Evolutionary conservation across 2,113 vertebrate genomes (phyloP), one percentile per base, ranked within the genome.

Genomic region (Corythornis cristatus): DNA sequence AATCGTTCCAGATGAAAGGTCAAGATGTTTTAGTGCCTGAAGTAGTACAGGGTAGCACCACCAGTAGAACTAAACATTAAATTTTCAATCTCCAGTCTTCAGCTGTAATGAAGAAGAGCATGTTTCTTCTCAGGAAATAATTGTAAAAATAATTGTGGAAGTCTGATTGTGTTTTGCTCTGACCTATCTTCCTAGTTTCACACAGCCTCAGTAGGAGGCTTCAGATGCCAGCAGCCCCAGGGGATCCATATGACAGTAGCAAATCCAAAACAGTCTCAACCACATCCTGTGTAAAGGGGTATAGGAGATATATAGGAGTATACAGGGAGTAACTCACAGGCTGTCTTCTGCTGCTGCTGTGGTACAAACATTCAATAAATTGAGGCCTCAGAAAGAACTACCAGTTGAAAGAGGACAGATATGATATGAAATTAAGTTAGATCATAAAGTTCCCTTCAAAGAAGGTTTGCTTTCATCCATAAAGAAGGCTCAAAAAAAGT

Each of bases 1-100:
- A 81, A 83, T 75, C 70, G 78, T 90, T 95, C 82, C 87, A 94
- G 68, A 94, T 70, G 86, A 89, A 77, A 96, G 84, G 87, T 84
- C 81, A 77, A 66, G 80, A 87, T 25, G 43, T 77, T 83, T 93
- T 74, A 61, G 45, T 45, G 66, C 48, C 79, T 71, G 5, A 37
- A 73, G 64, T 31, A 82, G 43, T 50, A 54, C 17, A 64, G 28
- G 23, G 22, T 65, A 87, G 54, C 35, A 67, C 18, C 29, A 68
- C 67, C 50, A 57, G 48, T 60, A 51, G 31, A 90, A 64, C 35
- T 42, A 73, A 65, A 45, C 93, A 95, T 53, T 61, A 65, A 26
- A 65, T 64, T 68, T 71, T 83, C 42, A 25, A 2, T 28, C 62
- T 83, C 35, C 25, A 51, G 19, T 40, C 61, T 85, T 85, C 53